Percentiles rank a stretch among this genome's conserved stretches.
Evolutionary conservation across 2,888 invertebrate species (phyloP).

Genomic region (Esperia sulphurella): DNA sequence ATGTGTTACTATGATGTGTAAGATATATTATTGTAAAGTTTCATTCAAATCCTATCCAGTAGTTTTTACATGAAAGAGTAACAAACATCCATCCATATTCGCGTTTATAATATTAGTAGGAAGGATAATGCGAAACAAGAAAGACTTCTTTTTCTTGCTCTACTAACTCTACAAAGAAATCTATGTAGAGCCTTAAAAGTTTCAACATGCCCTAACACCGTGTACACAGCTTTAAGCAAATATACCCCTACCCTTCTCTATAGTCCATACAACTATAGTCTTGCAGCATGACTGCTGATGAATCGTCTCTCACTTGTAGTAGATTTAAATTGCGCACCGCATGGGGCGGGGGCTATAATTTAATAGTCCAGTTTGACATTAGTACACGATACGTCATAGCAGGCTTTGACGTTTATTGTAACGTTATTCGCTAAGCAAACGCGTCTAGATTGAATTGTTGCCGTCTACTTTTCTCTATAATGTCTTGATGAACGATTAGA

Average conservation of each 20-base stretch:
- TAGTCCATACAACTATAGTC: background rate
- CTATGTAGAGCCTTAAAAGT: background rate
- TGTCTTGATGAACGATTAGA: too few species aligned
- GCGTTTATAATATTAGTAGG: too few species aligned
- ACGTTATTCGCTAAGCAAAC: too few species aligned
- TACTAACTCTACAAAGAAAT: background rate
- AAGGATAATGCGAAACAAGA: too few species aligned
- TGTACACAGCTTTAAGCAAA: conserved; percentile 21
- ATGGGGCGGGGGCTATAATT: conserved; percentile 44
- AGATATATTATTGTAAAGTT: too few species aligned
- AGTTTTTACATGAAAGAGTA: too few species aligned
- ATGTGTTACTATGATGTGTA: too few species aligned
- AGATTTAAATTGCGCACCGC: conserved; percentile 43
- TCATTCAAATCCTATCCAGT: too few species aligned
- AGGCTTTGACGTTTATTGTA: background rate
- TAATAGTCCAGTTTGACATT: conserved; percentile 28
- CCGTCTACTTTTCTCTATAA: too few species aligned
- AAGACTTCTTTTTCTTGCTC: too few species aligned
- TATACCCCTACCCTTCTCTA: background rate
- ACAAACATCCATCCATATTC: too few species aligned
- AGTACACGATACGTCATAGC: background rate
- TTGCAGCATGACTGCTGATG: conserved; percentile 18
- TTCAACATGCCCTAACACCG: background rate
- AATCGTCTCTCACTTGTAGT: conserved; percentile 18
- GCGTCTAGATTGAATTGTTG: too few species aligned